Evolutionary conservation across 2,888 invertebrate species (phyloP), one percentile per base, ranked within the genome.

Genomic region (Anarsia innoxiella): DNA sequence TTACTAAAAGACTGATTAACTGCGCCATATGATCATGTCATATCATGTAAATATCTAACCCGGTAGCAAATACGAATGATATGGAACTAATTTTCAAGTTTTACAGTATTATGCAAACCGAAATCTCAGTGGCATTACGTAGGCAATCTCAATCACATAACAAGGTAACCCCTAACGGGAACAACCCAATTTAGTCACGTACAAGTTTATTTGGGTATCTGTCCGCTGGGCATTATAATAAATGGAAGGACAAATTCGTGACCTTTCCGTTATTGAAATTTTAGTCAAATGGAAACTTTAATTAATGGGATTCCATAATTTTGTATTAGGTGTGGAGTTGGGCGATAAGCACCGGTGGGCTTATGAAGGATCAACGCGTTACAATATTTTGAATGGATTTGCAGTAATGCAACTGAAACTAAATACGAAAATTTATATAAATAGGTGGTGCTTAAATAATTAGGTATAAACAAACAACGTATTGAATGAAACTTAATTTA

Each of bases 131-230:
- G 63, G 64, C 57, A 64, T 62, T 65, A 60, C 56, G 51, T 40
- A 63, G 54, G 67, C 68, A 73, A 75, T 76, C 74, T 69, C 67
- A 69, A 76, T 74, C 71, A 71, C 60, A 71, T 70, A 72, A 69
- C 71, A 68, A 70, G 72, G 64, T 64, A 60, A 51, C 60, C 66
- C 70, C 74, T 55, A 64, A 59, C 52, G 73, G 75, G 74, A 64
- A 66, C 68, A 70, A 73, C 78, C 77, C 77, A 76, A 79, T 80
- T 78, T 80, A 70, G 65, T 73, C 74, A 69, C 74, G 67, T 67
- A 71, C 68, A 77, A 76, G 74, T 79, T 79, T 74, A 77, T 79
- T 76, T 68, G 71, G 70, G 66, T 66, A 73, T 71, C 63, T 67
- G 61, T 75, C 78, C 77, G 60, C 48, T 47, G 75, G 74, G 78